Conservation (phyloP, 2,113 vertebrate genomes). For the Actinemys pallida region DNA sequence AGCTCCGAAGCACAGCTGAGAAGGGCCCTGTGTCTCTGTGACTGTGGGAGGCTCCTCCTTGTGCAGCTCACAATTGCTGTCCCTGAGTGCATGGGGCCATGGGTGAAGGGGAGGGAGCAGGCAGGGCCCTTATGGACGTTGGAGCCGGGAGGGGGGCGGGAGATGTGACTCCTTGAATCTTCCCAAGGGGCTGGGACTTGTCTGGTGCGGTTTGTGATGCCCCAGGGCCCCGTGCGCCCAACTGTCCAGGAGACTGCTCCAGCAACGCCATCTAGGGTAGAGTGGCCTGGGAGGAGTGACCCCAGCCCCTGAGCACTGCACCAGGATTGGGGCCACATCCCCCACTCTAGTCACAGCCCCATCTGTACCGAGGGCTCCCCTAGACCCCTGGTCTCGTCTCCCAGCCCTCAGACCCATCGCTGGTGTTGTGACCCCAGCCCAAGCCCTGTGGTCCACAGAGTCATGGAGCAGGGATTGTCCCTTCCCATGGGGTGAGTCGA, state of each 20-base stretch:
- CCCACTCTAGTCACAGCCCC: neutral
- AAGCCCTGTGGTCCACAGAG: neutral
- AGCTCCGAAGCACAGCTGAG: neutral
- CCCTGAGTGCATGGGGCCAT: neutral
- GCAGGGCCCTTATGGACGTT: neutral
- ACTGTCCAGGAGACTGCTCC: neutral
- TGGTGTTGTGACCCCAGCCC: too few species aligned
- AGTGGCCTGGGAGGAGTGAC: neutral
- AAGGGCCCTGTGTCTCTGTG: too few species aligned
- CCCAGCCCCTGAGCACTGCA: neutral
- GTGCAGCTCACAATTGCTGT: neutral
- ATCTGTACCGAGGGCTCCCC: neutral
- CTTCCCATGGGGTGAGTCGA: too few species aligned
- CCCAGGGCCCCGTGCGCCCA: neutral
- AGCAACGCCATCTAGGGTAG: neutral
- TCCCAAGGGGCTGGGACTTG: neutral
- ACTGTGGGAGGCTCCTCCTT: neutral
- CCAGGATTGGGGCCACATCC: too few species aligned
- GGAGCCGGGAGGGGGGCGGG: neutral
- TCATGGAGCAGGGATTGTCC: too few species aligned
- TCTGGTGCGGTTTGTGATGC: accelerated
- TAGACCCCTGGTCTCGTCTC: neutral
- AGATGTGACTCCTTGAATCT: neutral
- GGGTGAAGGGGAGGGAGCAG: neutral
- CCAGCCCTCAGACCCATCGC: neutral